Evolutionary conservation across 2,797 vertebrate genomes (phyloP), one percentile per base, ranked within the genome.

Genomic region (Pempheris klunzingeri): DNA sequence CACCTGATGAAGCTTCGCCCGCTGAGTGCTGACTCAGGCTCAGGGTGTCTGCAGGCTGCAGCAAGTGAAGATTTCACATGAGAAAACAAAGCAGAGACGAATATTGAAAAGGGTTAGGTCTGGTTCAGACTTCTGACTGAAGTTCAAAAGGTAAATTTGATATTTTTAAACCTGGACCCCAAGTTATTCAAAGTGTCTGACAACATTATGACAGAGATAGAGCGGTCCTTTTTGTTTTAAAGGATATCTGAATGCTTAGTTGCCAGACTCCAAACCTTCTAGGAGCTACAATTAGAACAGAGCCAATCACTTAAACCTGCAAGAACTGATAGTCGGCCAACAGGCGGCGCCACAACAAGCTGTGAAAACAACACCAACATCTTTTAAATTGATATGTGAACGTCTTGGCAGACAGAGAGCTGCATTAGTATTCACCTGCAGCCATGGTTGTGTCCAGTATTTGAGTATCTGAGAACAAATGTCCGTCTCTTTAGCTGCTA

Each of bases 11-110:
- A 20, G 50, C 10, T 1, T 58, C 11, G 12, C 44, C 11, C 13
- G 13, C 5, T 4, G 28, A 11, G 43, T 17, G 24, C 52, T 10
- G 52, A 55, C n/a, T n/a, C n/a, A n/a, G n/a, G n/a, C n/a, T n/a
- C 70, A 43, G 52, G 52, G 58, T 30, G 8, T 68, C 43, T 44
- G 68, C 77, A 77, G 77, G 82, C 24, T 59, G 47, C 73, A 17
- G 78, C 78, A 69, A 5, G 81, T 38, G 0, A 3, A 38, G 12
- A 74, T 76, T 67, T 78, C 60, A 41, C 71, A 61, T 81, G 49
- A 15, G n/a, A 18, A 44, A 69, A 28, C 15, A 28, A 50, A 55
- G 22, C 26, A 2, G 57, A 62, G 2, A 39, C 24, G 65, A 38
- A n/a, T 3, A 10, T 7, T 30, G 28, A 28, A 28, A 20, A 14